Base-by-base conservation (phyloP, 2,797 vertebrate genomes). In the Sphenodon punctatus region DNA sequence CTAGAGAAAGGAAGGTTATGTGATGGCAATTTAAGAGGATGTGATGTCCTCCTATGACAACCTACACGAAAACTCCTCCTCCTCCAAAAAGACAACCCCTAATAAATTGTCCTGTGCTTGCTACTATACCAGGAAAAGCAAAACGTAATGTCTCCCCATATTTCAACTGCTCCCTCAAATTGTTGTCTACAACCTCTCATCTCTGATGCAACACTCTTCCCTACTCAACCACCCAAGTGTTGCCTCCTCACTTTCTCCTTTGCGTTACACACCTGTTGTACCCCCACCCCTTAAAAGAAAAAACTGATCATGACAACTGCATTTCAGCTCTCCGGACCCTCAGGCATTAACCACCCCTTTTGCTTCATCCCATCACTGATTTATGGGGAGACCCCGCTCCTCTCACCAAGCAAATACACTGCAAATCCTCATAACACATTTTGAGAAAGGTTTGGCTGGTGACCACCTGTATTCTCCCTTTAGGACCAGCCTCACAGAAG, bases 191-290 rank as follows among this genome's bases (percentile, higher is more conserved):
- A 7, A 3, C 27, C 6, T 58, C 20, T 36, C 19, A 6, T 17
- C 1, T 53, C 15, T 1, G 25, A 14, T 8, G 30, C 0, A 36
- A 32, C 32, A 36, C 75, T 1, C 10, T 12, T 0, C 8, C 11
- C 46, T 5, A 1, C 1, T 12, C 1, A 1, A 49, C 17, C 41
- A 0, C 4, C 23, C 6, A 25, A 12, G 23, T 5, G 6, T 13
- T 4, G 42, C 20, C 25, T 30, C 39, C 36, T 58, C 30, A 15
- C 19, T 1, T 7, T 51, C 20, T 23, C 20, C 12, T 8, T 25
- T 38, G 8, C 23, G 2, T 4, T 1, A 3, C 20, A 20, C 25
- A 32, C 15, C 3, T 30, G 55, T 53, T n/a, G 49, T 34, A 15
- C 5, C 4, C 9, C 64, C 56, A 23, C 3, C 17, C 46, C 30